These are phyloP conservation scores for Sceloporus tristichus DNA, from an alignment of 2,113 vertebrate genomes.

Conservation along the genomic window DNA sequence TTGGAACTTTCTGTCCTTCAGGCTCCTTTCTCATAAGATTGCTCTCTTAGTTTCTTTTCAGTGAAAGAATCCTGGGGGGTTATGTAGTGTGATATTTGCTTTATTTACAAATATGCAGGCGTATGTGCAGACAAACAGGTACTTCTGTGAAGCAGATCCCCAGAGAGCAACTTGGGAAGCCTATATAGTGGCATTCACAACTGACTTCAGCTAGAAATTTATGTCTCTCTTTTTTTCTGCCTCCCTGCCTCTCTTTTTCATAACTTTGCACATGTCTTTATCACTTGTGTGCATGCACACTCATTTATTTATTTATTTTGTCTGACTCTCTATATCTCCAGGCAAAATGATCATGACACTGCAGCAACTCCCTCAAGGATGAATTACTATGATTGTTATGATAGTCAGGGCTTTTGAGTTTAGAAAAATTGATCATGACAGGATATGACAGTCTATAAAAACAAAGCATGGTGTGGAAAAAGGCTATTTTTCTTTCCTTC, in stretches of 20 bases:
- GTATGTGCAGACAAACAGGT: not conserved
- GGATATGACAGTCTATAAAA: not conserved
- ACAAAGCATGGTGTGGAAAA: not conserved
- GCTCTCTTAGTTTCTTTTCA: not conserved
- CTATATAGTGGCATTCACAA: not conserved
- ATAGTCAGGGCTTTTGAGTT: not conserved
- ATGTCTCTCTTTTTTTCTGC: not conserved
- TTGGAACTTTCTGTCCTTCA: not conserved
- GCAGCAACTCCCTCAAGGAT: not conserved
- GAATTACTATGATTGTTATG: no score
- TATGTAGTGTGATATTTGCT: not conserved
- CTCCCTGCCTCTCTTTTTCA: not conserved
- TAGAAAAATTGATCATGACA: not conserved
- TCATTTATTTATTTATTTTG: no score
- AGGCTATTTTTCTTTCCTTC: no score
- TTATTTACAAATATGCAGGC: conserved; percentile 7
- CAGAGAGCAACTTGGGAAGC: not conserved
- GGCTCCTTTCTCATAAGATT: not conserved
- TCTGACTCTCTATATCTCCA: not conserved
- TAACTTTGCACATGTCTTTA: not conserved
- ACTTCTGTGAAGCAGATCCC: not conserved
- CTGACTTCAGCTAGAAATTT: not conserved
- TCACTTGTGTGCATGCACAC: not conserved
- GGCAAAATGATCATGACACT: not conserved
- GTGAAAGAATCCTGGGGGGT: not conserved